A percentile compares a stretch with the other conserved stretches of the same genome.
Conservation (phyloP, 2,113 vertebrate species). For the Siniperca chuatsi region DNA sequence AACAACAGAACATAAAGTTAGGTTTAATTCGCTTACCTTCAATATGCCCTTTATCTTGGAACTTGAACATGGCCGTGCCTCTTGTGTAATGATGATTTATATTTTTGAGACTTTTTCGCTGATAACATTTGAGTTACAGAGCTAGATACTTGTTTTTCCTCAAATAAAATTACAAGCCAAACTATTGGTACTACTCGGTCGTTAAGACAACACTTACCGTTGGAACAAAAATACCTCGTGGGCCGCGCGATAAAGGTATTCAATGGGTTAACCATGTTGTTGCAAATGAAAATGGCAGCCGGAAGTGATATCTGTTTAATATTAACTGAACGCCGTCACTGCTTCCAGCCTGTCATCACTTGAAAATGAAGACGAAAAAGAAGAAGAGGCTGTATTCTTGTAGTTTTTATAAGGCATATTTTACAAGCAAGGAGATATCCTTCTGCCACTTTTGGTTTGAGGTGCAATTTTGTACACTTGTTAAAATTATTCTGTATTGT, state of each 20-base stretch:
- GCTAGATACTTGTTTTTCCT: too few species aligned
- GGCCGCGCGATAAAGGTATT: too few species aligned
- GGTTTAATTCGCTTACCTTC: constrained; percentile 12
- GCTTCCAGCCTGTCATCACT: background rate
- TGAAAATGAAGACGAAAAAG: background rate
- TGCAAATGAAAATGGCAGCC: background rate
- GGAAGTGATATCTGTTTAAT: constrained; percentile 8
- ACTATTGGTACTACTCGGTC: too few species aligned
- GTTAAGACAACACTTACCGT: background rate
- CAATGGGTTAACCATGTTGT: background rate
- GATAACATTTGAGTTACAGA: background rate
- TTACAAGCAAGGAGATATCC: background rate
- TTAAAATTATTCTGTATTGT: background rate
- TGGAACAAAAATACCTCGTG: background rate
- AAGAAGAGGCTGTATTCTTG: too few species aligned
- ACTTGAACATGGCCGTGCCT: background rate
- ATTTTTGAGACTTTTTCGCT: too few species aligned
- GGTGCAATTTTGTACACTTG: background rate
- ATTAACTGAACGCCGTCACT: too few species aligned
- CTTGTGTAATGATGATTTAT: too few species aligned
- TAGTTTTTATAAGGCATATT: background rate
- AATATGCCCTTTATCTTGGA: background rate
- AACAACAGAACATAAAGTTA: background rate
- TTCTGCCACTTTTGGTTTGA: background rate
- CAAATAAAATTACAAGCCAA: background rate